Conservation (phyloP, 2,113 vertebrate species). For the Prietella phreatophila region DNA sequence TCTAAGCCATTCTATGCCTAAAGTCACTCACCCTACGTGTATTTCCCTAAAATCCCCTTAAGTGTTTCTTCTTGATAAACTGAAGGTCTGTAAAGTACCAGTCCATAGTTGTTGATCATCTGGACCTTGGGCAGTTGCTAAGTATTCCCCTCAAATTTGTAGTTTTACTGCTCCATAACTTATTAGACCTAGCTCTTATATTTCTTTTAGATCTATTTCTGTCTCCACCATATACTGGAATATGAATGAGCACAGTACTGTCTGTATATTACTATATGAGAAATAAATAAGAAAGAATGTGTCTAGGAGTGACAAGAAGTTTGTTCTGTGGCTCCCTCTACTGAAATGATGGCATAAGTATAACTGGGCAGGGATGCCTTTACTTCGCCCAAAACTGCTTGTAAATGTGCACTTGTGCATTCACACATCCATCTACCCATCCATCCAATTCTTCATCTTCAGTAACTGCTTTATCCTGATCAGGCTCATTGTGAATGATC, state of each 20-base stretch:
- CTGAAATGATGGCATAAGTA: not conserved
- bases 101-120: not conserved
- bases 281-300: not conserved
- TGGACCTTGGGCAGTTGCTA: not conserved
- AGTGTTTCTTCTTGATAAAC: not conserved
- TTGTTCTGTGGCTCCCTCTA: slow-evolving; percentile 6
- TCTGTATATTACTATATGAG: not conserved
- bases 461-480: not conserved
- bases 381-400: not conserved
- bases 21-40: not conserved
- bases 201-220: not conserved
- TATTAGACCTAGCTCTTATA: not conserved
- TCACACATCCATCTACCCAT: not conserved
- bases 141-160: not conserved
- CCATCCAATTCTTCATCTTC: not conserved
- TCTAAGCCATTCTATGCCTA: not conserved
- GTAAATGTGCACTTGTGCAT: no score
- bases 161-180: no score
- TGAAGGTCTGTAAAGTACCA: not conserved
- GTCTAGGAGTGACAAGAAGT: not conserved
- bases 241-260: no score
- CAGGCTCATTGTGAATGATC: not conserved
- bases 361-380: not conserved
- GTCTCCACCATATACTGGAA: not conserved
- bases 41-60: not conserved